Evolutionary conservation across 2,113 vertebrate species (phyloP).

Genomic region (Indri indri): DNA sequence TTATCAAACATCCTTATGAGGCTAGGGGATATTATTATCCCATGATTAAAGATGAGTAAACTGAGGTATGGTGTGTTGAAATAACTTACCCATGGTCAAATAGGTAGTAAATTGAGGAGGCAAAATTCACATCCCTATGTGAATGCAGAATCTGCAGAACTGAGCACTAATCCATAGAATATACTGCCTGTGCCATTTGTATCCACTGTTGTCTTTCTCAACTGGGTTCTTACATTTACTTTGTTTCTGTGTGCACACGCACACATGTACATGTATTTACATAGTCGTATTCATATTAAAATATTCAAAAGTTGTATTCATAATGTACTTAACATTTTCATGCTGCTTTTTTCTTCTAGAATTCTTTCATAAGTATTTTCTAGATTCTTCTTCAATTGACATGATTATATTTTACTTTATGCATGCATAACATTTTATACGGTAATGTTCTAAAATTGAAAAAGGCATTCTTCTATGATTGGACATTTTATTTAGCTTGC

Average conservation of each 20-base stretch:
- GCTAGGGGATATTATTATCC: background rate
- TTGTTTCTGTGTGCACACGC: background rate
- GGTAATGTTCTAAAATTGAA: constrained; percentile 33
- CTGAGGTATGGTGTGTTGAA: background rate
- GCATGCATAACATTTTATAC: constrained; percentile 14
- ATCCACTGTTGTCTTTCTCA: background rate
- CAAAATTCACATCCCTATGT: background rate
- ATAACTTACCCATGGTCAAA: background rate
- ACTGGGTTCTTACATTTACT: background rate
- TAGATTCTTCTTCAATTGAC: constrained; percentile 23
- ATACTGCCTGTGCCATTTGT: background rate
- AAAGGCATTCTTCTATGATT: constrained; percentile 25
- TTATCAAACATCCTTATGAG: background rate
- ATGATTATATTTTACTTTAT: constrained; percentile 54
- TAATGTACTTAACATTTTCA: constrained; percentile 23
- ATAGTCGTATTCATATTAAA: constrained; percentile 18
- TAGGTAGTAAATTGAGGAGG: background rate
- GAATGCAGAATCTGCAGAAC: background rate
- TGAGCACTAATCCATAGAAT: background rate
- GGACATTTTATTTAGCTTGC: constrained; percentile 29
- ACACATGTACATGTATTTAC: background rate
- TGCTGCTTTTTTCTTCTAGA: background rate
- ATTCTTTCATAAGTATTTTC: background rate
- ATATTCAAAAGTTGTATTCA: background rate
- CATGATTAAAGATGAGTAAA: background rate